Base-by-base conservation (phyloP, 2,888 invertebrate genomes). In the Prenolepis imparis region DNA sequence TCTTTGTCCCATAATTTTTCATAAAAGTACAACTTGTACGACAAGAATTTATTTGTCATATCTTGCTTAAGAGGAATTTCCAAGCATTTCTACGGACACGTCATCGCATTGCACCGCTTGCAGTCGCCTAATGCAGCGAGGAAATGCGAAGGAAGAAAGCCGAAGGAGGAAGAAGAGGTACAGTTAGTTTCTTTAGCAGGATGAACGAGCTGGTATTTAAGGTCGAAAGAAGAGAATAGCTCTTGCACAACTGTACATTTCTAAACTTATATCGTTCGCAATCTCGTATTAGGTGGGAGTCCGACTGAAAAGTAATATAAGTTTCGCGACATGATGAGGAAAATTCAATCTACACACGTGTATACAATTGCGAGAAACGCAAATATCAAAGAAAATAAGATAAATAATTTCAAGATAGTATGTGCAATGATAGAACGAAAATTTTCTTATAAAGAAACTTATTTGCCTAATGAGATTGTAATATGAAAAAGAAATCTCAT, bases 241-340 rank as follows among this genome's bases (percentile, higher is more conserved):
- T 48, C 18, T 86, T 84, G 72, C 59, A 55, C 82, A 87, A 84
- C 41, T 44, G 44, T 44, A n/a, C 52, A 28, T 18, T 67, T 67
- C 24, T 61, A 41, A 52, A 57, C 36, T 28, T 72, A 68, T 21
- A 36, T 15, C 12, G n/a, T n/a, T 44, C 68, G 70, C 84, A 86
- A 36, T 88, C 88, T 88, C 86, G 89, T 87, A 28, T 28, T 28
- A 87, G 85, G 86, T 84, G 85, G 89, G 89, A 91, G 88, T 21
- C 87, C 89, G 88, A 89, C 86, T 89, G 86, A 90, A 88, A 91
- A 89, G 88, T 86, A 82, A 90, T 90, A 78, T 85, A 86, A 84
- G 81, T 88, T 87, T 84, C 83, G 84, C 66, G 82, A 85, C 24
- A 57, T 89, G 87, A 89, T 81, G 86, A 86, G 12, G 67, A 70